A percentile compares a stretch with the other conserved stretches of the same genome.
phyloP scores from a whole-genome alignment of 2,888 invertebrate genomes.

The Ennomos quercinarius region DNA sequence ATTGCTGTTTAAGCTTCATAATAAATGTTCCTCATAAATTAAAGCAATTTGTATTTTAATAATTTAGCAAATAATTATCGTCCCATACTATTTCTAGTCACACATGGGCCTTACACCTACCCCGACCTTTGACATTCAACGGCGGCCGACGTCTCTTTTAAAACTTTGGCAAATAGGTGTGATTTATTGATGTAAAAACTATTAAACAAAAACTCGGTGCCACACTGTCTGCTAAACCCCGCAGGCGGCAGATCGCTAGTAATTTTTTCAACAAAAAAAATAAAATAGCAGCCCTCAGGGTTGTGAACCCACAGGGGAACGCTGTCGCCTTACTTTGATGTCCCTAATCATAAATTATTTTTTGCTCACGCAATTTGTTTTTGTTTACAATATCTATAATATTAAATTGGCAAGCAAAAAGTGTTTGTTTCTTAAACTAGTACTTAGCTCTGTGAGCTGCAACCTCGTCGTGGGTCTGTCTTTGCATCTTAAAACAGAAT shows the following conservation, averaged over 20 bases:
- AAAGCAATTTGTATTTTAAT: too few relatives aligned
- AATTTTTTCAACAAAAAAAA: constrained; percentile 64
- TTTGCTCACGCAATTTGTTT: constrained; percentile 35
- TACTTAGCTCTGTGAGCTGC: too few relatives aligned
- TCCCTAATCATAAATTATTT: constrained; percentile 59
- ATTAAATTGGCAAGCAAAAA: neutral
- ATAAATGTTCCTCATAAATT: too few relatives aligned
- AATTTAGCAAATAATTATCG: too few relatives aligned
- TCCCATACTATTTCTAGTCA: constrained; percentile 5
- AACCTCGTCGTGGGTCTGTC: too few relatives aligned
- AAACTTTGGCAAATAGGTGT: constrained; percentile 45
- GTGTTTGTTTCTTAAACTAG: neutral
- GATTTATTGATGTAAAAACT: constrained; percentile 66
- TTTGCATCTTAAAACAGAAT: too few relatives aligned
- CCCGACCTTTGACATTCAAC: constrained; percentile 27
- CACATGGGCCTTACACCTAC: constrained; percentile 17
- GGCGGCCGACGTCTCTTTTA: constrained; percentile 33
- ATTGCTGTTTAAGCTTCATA: too few relatives aligned
- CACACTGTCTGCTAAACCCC: constrained; percentile 69
- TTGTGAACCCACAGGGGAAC: constrained; percentile 59
- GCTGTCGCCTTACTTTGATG: constrained; percentile 67
- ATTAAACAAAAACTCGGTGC: constrained; percentile 67
- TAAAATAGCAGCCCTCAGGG: constrained; percentile 58
- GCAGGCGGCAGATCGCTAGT: constrained; percentile 54
- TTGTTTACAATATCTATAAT: constrained; percentile 8